These are phyloP conservation scores for Epinotia nisella DNA, from an alignment of 2,888 invertebrate genomes.

Conservation along the genomic window DNA sequence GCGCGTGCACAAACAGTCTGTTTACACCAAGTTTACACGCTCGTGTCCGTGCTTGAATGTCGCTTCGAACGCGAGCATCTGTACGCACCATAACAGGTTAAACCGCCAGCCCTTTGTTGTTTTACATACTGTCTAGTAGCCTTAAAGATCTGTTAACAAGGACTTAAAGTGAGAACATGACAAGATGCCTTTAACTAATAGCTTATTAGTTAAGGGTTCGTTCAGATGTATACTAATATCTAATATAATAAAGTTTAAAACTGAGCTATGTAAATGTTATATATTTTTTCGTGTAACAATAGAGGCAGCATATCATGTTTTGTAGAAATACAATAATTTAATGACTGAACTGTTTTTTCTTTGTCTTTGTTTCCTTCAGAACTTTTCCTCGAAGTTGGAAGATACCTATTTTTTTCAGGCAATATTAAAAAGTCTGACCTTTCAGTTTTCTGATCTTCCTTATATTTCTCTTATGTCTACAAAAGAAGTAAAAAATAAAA, in stretches of 20 bases:
- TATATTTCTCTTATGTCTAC: not conserved
- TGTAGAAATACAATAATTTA: conserved; percentile 75
- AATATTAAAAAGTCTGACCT: not conserved
- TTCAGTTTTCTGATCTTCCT: not conserved
- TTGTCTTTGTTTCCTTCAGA: not conserved
- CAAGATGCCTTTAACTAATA: conserved; percentile 54
- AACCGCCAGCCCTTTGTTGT: not conserved
- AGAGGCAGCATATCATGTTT: conserved; percentile 79
- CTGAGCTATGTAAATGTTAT: conserved; percentile 58
- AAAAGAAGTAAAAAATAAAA: too few species aligned
- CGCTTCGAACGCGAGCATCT: too few species aligned
- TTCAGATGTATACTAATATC: conserved; percentile 43
- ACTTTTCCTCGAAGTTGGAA: not conserved
- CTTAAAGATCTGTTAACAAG: conserved; percentile 68
- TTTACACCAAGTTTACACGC: too few species aligned
- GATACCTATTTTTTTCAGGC: not conserved
- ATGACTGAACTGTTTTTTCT: conserved; percentile 51
- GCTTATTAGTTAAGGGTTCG: conserved; percentile 36
- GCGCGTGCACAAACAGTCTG: too few species aligned
- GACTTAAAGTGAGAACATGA: conserved; percentile 65
- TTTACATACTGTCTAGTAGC: conserved; percentile 48
- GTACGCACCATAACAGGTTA: not conserved
- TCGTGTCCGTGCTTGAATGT: too few species aligned
- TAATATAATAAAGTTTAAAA: conserved; percentile 47
- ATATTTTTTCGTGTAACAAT: conserved; percentile 68